Conservation (phyloP, 1,140 invertebrate genomes). For the Nebria ingens region DNA sequence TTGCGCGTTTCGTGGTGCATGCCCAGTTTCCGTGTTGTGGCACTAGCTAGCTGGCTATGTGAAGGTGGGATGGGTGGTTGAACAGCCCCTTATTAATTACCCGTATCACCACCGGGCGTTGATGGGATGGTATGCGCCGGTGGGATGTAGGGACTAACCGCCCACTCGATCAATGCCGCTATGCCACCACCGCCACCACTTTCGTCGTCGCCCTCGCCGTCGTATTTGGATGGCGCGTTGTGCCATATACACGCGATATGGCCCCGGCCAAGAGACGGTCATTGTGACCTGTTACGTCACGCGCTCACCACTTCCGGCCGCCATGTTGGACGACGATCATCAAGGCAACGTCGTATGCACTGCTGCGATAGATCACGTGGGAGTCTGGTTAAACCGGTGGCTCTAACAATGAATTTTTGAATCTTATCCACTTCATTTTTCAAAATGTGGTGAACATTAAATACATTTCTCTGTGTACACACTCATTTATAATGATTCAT, state of each 20-base stretch:
- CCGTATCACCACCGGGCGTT: slow-evolving; percentile 8
- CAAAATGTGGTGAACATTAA: too few species aligned
- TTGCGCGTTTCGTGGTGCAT: too few species aligned
- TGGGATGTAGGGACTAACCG: neutral
- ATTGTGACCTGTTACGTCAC: neutral
- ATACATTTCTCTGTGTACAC: too few species aligned
- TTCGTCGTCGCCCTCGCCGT: neutral
- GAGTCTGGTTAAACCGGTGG: too few species aligned
- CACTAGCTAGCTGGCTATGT: too few species aligned
- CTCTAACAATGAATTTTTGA: too few species aligned
- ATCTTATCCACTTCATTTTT: too few species aligned
- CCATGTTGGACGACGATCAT: neutral
- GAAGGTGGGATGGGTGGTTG: neutral
- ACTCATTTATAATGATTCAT: too few species aligned
- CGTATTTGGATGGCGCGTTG: neutral
- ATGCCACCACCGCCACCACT: neutral
- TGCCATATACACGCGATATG: neutral
- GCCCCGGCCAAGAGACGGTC: neutral
- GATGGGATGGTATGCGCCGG: neutral
- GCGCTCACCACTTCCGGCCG: neutral
- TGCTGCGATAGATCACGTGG: neutral
- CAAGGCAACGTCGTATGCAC: neutral
- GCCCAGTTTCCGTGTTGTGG: too few species aligned
- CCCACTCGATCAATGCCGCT: slow-evolving; percentile 2
- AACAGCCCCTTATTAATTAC: slow-evolving; percentile 2